Evolutionary conservation across 1,140 invertebrate genomes (phyloP).

Genomic region (Kradibia gibbosae): DNA sequence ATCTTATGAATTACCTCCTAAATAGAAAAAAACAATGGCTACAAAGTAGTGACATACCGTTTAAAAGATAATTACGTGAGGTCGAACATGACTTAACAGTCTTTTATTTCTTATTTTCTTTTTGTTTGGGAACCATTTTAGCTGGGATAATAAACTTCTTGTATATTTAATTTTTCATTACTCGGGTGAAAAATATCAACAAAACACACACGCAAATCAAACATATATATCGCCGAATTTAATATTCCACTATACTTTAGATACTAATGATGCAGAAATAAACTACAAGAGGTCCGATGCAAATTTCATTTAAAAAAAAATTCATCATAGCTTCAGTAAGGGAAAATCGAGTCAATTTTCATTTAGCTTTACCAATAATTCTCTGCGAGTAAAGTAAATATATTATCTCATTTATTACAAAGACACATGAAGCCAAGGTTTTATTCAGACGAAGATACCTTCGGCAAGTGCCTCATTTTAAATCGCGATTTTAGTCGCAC

Average conservation of each 20-base stretch:
- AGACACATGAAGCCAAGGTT: too few relatives aligned
- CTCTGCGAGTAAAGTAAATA: too few relatives aligned
- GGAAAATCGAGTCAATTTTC: too few relatives aligned
- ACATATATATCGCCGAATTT: neutral
- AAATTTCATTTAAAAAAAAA: too few relatives aligned
- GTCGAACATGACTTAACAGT: neutral
- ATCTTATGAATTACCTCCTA: neutral
- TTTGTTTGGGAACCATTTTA: neutral
- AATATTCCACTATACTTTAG: neutral
- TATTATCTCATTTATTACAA: too few relatives aligned
- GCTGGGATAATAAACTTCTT: neutral
- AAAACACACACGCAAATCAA: too few relatives aligned
- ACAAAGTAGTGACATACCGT: neutral
- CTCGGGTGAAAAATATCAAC: neutral
- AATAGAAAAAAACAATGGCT: constrained; percentile 5
- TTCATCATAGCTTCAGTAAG: too few relatives aligned
- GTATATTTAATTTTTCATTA: neutral
- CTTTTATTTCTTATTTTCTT: neutral
- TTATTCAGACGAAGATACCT: too few relatives aligned
- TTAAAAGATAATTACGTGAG: constrained; percentile 17
- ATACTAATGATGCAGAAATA: too few relatives aligned
- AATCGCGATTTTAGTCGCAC: neutral
- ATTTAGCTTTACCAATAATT: too few relatives aligned
- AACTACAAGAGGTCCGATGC: too few relatives aligned
- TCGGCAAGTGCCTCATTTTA: neutral